These are phyloP conservation scores for Chaetodon trifascialis DNA, from an alignment of 2,113 vertebrate genomes.

Conservation along the genomic window DNA sequence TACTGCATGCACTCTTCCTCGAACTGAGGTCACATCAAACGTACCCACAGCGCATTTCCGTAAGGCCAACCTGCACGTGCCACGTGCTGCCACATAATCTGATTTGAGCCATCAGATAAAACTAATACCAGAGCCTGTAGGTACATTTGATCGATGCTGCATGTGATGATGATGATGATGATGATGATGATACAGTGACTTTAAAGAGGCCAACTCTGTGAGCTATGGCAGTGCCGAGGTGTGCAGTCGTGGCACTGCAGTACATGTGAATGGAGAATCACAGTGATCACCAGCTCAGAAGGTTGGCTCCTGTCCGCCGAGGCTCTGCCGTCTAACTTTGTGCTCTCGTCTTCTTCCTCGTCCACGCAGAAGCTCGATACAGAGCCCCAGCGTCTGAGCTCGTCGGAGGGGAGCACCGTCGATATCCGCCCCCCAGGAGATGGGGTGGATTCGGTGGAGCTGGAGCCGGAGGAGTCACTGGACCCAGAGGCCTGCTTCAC, in stretches of 20 bases:
- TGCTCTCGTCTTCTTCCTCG: constrained; percentile 19
- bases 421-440: constrained; percentile 92
- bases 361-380: constrained; percentile 79
- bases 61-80: constrained; percentile 46
- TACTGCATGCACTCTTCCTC: constrained; percentile 82
- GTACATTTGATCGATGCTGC: constrained; percentile 87
- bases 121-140: constrained; percentile 77
- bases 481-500: constrained; percentile 98
- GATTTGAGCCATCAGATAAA: constrained; percentile 60
- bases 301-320: constrained; percentile 62
- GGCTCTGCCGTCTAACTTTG: constrained; percentile 30
- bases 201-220: constrained; percentile 87
- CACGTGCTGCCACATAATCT: constrained; percentile 55
- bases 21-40: constrained; percentile 83
- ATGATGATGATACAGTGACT: constrained; percentile 60
- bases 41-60: constrained; percentile 84
- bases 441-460: constrained; percentile 90
- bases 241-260: constrained; percentile 61
- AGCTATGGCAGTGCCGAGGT: constrained; percentile 80
- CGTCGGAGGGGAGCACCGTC: constrained; percentile 97
- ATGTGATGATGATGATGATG: constrained; percentile 73
- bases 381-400: constrained; percentile 88
- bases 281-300: constrained; percentile 70
- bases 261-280: constrained; percentile 60
- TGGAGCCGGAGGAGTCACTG: constrained; percentile 92